Conservation (phyloP, 2,113 vertebrate species). For the Reinhardtius hippoglossoides region DNA sequence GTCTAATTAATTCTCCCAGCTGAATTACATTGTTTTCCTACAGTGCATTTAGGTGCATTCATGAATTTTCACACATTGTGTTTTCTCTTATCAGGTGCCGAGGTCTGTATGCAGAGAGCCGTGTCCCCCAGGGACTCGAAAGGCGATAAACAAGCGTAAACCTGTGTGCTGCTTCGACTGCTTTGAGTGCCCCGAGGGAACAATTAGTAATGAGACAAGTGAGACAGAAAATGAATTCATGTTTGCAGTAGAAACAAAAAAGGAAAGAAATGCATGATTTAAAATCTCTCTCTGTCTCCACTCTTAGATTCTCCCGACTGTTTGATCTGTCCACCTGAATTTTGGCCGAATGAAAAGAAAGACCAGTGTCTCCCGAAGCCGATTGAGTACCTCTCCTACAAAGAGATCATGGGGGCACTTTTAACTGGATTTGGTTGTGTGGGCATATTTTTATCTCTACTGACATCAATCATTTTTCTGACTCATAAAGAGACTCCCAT, state of each 20-base stretch:
- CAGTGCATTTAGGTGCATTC: background rate
- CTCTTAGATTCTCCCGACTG: conserved; percentile 68
- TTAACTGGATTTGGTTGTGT: conserved; percentile 62
- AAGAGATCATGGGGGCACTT: conserved; percentile 70
- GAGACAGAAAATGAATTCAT: background rate
- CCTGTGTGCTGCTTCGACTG: conserved; percentile 83
- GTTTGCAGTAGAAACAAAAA: too few species aligned
- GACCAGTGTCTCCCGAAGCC: conserved; percentile 68
- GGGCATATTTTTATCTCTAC: conserved; percentile 63
- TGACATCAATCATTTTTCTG: conserved; percentile 64
- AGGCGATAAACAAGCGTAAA: conserved; percentile 72
- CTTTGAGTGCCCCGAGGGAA: conserved; percentile 76
- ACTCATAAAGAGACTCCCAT: conserved; percentile 69
- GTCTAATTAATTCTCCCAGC: background rate
- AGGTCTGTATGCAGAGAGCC: conserved; percentile 78
- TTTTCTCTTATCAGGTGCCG: conserved; percentile 56
- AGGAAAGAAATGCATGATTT: too few species aligned
- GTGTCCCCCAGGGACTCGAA: conserved; percentile 74
- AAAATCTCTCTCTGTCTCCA: background rate
- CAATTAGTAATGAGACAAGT: conserved; percentile 80
- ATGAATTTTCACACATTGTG: background rate
- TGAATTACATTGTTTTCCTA: background rate
- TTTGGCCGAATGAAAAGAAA: conserved; percentile 73
- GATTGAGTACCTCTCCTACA: conserved; percentile 72
- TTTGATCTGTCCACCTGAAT: conserved; percentile 61